Evolutionary conservation across 1,140 invertebrate genomes (phyloP).

Genomic region (Eurosta solidaginis): DNA sequence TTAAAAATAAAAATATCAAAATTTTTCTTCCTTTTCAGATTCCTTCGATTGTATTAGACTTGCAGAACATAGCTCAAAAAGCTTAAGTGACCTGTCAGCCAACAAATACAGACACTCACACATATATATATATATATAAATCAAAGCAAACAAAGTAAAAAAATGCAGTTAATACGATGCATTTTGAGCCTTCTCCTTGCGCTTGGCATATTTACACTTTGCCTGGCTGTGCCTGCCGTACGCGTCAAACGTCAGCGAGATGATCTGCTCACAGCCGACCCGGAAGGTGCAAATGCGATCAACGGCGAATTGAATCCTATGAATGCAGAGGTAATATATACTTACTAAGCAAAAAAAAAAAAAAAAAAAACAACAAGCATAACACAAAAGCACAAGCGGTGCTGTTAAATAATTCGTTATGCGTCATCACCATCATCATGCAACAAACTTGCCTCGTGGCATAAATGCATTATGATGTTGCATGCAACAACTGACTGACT

Average conservation of each 20-base stretch:
- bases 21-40: too few relatives aligned
- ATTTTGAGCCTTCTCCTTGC: slow-evolving; percentile 37
- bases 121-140: not conserved
- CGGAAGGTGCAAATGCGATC: slow-evolving; percentile 41
- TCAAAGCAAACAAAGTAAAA: slow-evolving; percentile 33
- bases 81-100: too few relatives aligned
- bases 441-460: slow-evolving; percentile 8
- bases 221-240: slow-evolving; percentile 36
- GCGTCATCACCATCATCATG: not conserved
- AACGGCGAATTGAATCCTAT: slow-evolving; percentile 54
- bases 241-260: slow-evolving; percentile 40
- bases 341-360: not conserved
- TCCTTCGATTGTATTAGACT: too few relatives aligned
- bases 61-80: too few relatives aligned
- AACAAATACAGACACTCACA: not conserved
- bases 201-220: slow-evolving; percentile 31
- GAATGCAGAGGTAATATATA: slow-evolving; percentile 51
- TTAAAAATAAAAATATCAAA: too few relatives aligned
- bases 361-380: not conserved
- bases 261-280: slow-evolving; percentile 32
- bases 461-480: too few relatives aligned
- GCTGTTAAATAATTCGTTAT: slow-evolving; percentile 20
- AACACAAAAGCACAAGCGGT: not conserved
- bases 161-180: slow-evolving; percentile 38
- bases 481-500: not conserved